phyloP scores from a whole-genome alignment of 1,140 invertebrate genomes.

The Drosophila obscura region DNA sequence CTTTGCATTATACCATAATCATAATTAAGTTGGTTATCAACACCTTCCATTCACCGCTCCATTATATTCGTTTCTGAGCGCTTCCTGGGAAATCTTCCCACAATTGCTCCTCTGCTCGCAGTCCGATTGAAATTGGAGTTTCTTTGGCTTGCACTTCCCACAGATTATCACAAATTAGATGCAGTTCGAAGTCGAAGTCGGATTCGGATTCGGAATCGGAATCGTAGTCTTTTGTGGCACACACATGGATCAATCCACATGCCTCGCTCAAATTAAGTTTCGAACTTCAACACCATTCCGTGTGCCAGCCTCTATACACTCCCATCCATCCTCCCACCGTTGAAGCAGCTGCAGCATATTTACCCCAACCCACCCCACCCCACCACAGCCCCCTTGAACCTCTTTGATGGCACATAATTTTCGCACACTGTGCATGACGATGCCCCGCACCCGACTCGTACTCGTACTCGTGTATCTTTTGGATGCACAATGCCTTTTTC shows the following conservation, averaged over 20 bases:
- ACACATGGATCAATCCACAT: conserved; percentile 58
- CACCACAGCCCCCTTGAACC: not conserved
- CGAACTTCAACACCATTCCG: conserved; percentile 34
- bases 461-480: conserved; percentile 38
- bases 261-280: conserved; percentile 67
- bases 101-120: conserved; percentile 28
- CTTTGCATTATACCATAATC: conserved; percentile 36
- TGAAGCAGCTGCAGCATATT: conserved; percentile 32
- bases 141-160: conserved; percentile 58
- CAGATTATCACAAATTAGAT: conserved; percentile 81
- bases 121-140: conserved; percentile 32
- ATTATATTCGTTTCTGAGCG: not conserved
- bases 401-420: conserved; percentile 69
- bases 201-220: no score
- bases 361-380: no score
- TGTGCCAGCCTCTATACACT: not conserved
- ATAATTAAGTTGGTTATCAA: conserved; percentile 34
- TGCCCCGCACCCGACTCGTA: conserved; percentile 33
- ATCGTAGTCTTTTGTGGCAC: conserved; percentile 25
- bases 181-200: conserved; percentile 46
- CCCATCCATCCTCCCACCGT: conserved; percentile 27
- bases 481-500: conserved; percentile 59
- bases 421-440: conserved; percentile 39
- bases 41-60: conserved; percentile 15
- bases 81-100: conserved; percentile 43